Base-by-base conservation (phyloP, 2,113 vertebrate species). In the Labeo catla region DNA sequence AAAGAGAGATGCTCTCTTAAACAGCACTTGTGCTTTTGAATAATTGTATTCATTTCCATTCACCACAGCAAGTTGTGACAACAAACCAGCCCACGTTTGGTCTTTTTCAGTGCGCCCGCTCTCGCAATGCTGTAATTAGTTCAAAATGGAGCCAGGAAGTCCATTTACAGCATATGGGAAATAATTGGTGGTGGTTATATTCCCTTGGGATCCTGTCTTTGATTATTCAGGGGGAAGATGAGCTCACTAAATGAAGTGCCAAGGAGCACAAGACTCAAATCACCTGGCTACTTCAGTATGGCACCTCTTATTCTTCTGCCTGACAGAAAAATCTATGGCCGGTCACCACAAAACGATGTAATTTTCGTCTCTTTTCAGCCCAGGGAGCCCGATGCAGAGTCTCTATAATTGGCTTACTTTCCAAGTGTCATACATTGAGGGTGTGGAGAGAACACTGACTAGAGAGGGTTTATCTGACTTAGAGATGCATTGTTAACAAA, bases 281-380 rank as follows among this genome's bases (percentile, higher is more conserved):
- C 39, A 73, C 85, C 70, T 76, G 68, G 39, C 81, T 80, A 63
- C 50, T 61, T 87, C 50, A 79, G 65, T 39, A 73, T 73, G 52
- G 72, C 61, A 83, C 73, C 12, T 83, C 57, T 66, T 77, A 63
- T 88, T 77, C 79, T 83, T 83, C 76, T 36, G 12, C 45, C 73
- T 83, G 79, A 88, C 70, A 85, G 78, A 83, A 83, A 72, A 85
- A 88, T 83, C 87, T 81, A 77, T 86, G 52, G 72, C 61, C 23
- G 74, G 49, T 70, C 77, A 77, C 65, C 82, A 73, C 76, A 50
- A 77, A 84, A 63, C 63, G 39, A 36, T 82, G 80, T 81, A 83
- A 86, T 86, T 86, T 81, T 61, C 21, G 28, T 81, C 70, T 54
- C 80, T 76, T 83, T 87, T 87, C 81, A 77, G 61, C 15, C 8